Evolutionary conservation across 2,113 vertebrate genomes (phyloP).

Genomic region (Hemibagrus wyckioides): DNA sequence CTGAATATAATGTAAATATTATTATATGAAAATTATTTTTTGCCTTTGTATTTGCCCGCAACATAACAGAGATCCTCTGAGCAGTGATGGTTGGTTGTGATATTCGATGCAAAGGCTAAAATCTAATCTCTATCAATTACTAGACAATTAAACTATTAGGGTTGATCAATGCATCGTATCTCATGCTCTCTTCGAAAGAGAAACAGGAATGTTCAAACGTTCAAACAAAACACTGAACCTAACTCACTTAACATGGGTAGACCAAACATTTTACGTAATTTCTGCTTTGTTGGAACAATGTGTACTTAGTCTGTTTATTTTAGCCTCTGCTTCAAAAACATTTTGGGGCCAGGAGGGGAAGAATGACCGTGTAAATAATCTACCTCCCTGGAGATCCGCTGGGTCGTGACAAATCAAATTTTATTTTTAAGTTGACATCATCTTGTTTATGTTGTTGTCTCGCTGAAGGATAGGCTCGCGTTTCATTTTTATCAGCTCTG

Average conservation of each 20-base stretch:
- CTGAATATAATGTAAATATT: neutral
- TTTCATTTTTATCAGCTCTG: neutral
- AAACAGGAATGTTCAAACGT: neutral
- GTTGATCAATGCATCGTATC: neutral
- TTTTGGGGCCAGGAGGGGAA: neutral
- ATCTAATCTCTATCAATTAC: neutral
- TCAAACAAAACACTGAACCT: neutral
- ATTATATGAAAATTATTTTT: neutral
- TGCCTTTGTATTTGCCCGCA: neutral
- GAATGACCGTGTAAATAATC: neutral
- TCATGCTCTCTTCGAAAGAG: neutral
- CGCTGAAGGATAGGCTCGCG: neutral
- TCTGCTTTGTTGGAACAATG: neutral
- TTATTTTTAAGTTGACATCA: neutral
- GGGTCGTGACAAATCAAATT: neutral
- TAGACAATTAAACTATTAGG: neutral
- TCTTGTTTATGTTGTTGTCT: neutral
- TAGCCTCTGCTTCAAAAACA: neutral
- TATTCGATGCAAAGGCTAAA: neutral
- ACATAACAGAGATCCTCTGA: neutral
- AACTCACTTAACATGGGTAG: neutral
- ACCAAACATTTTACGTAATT: neutral
- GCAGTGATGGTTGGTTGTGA: neutral
- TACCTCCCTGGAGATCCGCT: neutral
- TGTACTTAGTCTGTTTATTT: neutral